Evolutionary conservation across 1,140 invertebrate genomes (phyloP).

Genomic region (Drosophila sp.): DNA sequence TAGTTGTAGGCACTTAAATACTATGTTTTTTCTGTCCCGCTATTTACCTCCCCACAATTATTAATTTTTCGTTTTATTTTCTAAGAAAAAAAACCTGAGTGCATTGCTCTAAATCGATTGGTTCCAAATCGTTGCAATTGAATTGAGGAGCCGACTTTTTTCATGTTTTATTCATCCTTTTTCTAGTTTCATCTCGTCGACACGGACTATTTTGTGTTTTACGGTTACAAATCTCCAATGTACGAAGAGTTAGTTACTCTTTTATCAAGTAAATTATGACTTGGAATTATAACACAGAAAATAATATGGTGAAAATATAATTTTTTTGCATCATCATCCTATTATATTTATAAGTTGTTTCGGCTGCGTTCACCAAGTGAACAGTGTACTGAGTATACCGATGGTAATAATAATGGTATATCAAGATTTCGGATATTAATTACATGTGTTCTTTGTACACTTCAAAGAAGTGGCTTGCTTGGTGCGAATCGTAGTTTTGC

Average conservation of each 20-base stretch:
- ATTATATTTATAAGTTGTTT: conserved; percentile 54
- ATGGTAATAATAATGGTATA: too few species aligned
- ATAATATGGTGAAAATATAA: conserved; percentile 65
- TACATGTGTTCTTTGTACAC: too few species aligned
- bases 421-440: too few species aligned
- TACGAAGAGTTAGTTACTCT: conserved; percentile 64
- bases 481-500: too few species aligned
- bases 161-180: conserved; percentile 36
- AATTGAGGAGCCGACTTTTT: conserved; percentile 50
- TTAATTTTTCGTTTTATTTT: conserved; percentile 72
- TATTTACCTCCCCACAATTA: conserved; percentile 61
- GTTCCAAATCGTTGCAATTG: conserved; percentile 74
- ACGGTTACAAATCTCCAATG: conserved; percentile 43
- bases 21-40: conserved; percentile 45
- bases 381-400: too few species aligned
- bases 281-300: conserved; percentile 30
- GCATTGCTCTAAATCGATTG: conserved; percentile 61
- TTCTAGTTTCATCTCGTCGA: conserved; percentile 60
- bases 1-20: conserved; percentile 12
- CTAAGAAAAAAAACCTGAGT: conserved; percentile 60
- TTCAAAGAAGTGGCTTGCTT: too few species aligned
- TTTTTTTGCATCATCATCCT: conserved; percentile 66
- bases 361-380: neutral
- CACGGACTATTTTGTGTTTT: conserved; percentile 66
- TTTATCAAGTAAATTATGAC: conserved; percentile 38